Evolutionary conservation across 2,113 vertebrate genomes (phyloP).

Genomic region (Dasypus novemcinctus): DNA sequence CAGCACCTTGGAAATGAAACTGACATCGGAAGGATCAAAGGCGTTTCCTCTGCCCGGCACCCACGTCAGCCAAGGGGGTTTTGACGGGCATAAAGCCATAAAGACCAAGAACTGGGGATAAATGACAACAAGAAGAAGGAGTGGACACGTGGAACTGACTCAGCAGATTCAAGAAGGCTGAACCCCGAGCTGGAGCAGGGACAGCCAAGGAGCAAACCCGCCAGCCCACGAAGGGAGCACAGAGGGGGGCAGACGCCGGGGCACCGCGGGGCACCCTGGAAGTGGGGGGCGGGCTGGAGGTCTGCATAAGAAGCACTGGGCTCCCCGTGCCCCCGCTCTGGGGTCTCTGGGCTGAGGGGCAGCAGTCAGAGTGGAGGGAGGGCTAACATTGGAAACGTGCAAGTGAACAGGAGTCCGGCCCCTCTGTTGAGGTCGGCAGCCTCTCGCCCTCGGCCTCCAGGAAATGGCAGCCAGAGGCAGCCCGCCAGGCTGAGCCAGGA

Average conservation of each 20-base stretch:
- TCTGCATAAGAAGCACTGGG: neutral
- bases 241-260: rapidly evolving
- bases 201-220: neutral
- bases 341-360: neutral
- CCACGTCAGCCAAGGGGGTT: neutral
- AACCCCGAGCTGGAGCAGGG: neutral
- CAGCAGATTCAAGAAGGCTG: rapidly evolving
- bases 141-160: too few species aligned
- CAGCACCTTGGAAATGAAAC: too few species aligned
- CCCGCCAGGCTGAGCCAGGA: neutral
- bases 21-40: rapidly evolving
- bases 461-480: too few species aligned
- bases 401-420: neutral
- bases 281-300: rapidly evolving
- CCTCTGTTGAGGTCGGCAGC: rapidly evolving
- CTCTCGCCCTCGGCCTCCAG: neutral
- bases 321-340: rapidly evolving
- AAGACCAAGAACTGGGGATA: neutral
- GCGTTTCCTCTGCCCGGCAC: neutral
- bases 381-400: neutral
- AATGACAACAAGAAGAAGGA: too few species aligned
- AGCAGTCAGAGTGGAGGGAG: neutral
- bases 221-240: neutral
- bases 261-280: neutral
- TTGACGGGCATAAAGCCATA: neutral